Evolutionary conservation across 2,888 invertebrate genomes (phyloP), one percentile per base, ranked within the genome.

Genomic region (Thera britannica): DNA sequence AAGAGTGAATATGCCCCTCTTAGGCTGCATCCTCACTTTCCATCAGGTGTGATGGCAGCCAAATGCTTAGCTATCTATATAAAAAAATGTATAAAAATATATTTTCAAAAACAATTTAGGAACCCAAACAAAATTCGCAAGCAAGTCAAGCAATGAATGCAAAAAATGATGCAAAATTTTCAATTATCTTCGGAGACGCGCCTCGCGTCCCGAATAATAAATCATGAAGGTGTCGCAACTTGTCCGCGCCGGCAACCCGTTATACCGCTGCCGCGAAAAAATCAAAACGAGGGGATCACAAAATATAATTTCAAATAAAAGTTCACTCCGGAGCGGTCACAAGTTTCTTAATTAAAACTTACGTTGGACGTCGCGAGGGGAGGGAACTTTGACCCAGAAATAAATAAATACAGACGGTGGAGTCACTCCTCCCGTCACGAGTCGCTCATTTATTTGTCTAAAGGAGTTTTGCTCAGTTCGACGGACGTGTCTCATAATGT

Each of bases 281-380:
- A 90, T 86, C 86, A 87, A 88, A 89, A 87, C 84, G 87, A 84
- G 83, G 86, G 86, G 88, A 87, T 90, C 88, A 86, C 87, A 90
- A 92, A 92, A 92, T 92, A 93, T 92, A 92, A 92, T 93, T 92
- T 91, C 85, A 92, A 93, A 92, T 92, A 92, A 92, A 93, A 93
- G 89, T 93, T 90, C 81, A 89, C 88, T 85, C 83, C 80, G 83
- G 85, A 84, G 87, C 91, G 89, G 92, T 90, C 92, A 89, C 93
- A 94, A 94, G 94, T 94, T 94, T 94, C 93, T 94, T 94, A 94
- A 94, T 94, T 94, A 94, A 94, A 94, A 94, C 94, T 94, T 94
- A 93, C 85, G 90, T 91, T 84, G 86, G 89, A 86, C 87, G 88
- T 87, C 84, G 88, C 86, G 83, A 88, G 87, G 88, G 90, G 88